Evolutionary conservation across 2,113 vertebrate species (phyloP), one percentile per base, ranked within the genome.

Genomic region (Girardinichthys multiradiatus): DNA sequence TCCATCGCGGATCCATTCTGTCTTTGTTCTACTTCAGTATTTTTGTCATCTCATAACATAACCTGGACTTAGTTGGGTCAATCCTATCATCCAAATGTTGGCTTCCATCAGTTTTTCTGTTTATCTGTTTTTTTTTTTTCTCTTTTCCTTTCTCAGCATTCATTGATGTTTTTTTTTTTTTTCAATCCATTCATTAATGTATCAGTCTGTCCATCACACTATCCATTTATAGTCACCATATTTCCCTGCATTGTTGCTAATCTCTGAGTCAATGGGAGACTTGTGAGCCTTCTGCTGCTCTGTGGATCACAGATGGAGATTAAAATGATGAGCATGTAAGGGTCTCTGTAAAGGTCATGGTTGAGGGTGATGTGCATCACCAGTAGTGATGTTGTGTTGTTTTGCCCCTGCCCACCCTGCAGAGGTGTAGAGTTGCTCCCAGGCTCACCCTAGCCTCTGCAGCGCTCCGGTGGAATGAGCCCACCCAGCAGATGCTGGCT

Each of bases 391-490:
- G 72, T 72, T 60, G 74, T 64, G 54, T 33, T 76, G 76, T 78
- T 76, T 61, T 70, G 31, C 39, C 57, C 61, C 62, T 45, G 26
- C 69, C 68, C 28, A 67, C 57, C 78, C 48, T 61, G 59, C 63
- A 58, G 79, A 83, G 73, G 84, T 89, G 51, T 90, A 77, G 67
- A 66, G 79, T 92, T 87, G 86, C 91, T 68, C 39, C 51, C 21
- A 26, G 60, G 48, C 63, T 42, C 70, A 58, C 71, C 45, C 31
- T 64, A 79, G 67, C 26, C 21, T 70, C 67, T 72, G 69, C 33
- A 1, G 63, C 33, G 58, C 68, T 75, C 74, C 2, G 14, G 54
- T 68, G 82, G 83, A 89, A 91, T 87, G 75, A 86, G 79, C 72
- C 70, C 77, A 86, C 72, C 70, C 62, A 85, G 84, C 88, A 89